A percentile compares a stretch with the other conserved stretches of the same genome.
phyloP scores from a whole-genome alignment of 2,113 vertebrate genomes.

The Collichthys lucidus region DNA sequence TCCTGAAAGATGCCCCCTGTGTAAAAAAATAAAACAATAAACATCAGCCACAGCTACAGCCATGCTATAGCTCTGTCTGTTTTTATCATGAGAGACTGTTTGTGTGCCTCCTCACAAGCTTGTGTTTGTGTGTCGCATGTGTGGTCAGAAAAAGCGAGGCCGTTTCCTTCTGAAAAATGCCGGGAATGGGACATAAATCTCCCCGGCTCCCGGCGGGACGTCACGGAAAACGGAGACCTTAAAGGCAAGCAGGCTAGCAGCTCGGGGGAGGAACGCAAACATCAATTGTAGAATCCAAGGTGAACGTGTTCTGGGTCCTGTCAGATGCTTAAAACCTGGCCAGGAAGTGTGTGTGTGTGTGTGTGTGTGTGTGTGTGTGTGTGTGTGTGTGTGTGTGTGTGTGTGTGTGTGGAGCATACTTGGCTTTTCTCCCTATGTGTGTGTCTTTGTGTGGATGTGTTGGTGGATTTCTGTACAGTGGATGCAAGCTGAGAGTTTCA shows the following conservation, averaged over 20 bases:
- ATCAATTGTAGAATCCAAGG: slow-evolving; percentile 76
- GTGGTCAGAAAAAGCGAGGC: slow-evolving; percentile 61
- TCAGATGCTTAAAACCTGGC: slow-evolving; percentile 81
- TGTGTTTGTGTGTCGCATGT: slow-evolving; percentile 62
- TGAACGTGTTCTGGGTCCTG: slow-evolving; percentile 79
- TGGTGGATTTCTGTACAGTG: slow-evolving; percentile 41
- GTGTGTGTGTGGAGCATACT: slow-evolving; percentile 43
- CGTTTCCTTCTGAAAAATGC: slow-evolving; percentile 70
- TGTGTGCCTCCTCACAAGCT: slow-evolving; percentile 55
- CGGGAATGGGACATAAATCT: slow-evolving; percentile 78
- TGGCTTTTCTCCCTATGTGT: slow-evolving; percentile 31
- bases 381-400: slow-evolving; percentile 43
- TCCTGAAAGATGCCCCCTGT: slow-evolving; percentile 41
- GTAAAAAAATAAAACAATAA: slow-evolving; percentile 26
- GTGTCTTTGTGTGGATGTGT: slow-evolving; percentile 49
- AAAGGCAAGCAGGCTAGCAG: slow-evolving; percentile 64
- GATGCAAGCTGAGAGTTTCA: slow-evolving; percentile 40
- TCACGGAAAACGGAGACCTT: slow-evolving; percentile 78
- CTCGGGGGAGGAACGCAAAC: slow-evolving; percentile 78
- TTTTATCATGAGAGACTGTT: slow-evolving; percentile 64
- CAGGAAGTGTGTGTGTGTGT: slow-evolving; percentile 62
- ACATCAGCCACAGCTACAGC: slow-evolving; percentile 13
- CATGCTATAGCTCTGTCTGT: slow-evolving; percentile 37
- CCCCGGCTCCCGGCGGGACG: slow-evolving; percentile 70
- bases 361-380: slow-evolving; percentile 39